These are phyloP conservation scores for Bufo gargarizans DNA, from an alignment of 2,113 vertebrate genomes.

Conservation along the genomic window DNA sequence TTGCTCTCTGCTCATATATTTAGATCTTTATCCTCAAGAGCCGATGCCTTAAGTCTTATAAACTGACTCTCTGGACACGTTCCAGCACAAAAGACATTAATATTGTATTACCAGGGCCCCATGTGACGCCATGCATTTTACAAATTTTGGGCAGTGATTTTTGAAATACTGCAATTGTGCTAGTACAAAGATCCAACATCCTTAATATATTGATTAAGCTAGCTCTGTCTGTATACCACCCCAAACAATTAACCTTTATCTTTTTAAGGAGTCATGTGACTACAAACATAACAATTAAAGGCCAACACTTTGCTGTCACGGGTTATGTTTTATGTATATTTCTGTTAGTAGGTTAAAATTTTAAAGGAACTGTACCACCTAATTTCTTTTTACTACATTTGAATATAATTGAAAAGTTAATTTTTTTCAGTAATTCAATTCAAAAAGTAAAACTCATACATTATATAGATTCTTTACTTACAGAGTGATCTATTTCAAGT, in stretches of 20 bases:
- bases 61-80: constrained; percentile 1
- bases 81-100: constrained; percentile 1
- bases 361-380: no score
- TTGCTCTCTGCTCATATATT: constrained; percentile 13
- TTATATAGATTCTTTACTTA: no score
- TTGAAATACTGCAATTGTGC: neutral
- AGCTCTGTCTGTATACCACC: neutral
- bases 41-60: neutral
- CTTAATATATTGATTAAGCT: constrained; percentile 17
- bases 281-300: neutral
- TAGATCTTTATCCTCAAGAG: neutral
- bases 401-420: no score
- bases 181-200: neutral
- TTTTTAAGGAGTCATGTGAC: neutral
- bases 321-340: neutral
- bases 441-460: no score
- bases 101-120: constrained; percentile 21
- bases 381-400: neutral
- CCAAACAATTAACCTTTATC: neutral
- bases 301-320: neutral
- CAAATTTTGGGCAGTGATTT: neutral
- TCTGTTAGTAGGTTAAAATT: neutral
- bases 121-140: constrained; percentile 1
- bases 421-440: no score
- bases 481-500: no score